Evolutionary conservation across 2,113 vertebrate species (phyloP).

Genomic region (Misgurnus anguillicaudatus): DNA sequence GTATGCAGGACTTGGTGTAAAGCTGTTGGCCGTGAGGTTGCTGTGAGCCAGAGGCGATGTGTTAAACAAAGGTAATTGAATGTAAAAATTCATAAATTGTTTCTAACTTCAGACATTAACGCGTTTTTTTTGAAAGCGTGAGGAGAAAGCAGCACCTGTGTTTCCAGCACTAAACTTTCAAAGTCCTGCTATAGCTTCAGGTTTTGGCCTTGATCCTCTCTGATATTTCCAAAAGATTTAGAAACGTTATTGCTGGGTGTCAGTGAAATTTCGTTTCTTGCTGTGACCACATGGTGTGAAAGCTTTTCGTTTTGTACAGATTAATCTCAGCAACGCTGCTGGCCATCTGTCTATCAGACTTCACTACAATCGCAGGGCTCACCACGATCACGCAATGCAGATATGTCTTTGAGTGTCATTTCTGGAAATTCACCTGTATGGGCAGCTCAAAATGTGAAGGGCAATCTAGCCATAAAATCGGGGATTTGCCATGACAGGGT

Average conservation of each 20-base stretch:
- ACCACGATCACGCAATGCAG: neutral
- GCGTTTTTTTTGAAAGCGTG: slow-evolving; percentile 50
- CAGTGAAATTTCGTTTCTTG: slow-evolving; percentile 31
- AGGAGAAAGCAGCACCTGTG: neutral
- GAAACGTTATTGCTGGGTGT: slow-evolving; percentile 43
- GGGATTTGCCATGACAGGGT: slow-evolving; percentile 8
- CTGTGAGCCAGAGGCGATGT: slow-evolving; percentile 42
- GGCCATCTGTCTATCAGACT: slow-evolving; percentile 46
- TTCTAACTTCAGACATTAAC: slow-evolving; percentile 60
- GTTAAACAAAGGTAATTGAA: slow-evolving; percentile 71
- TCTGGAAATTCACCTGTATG: neutral
- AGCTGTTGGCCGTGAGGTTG: slow-evolving; percentile 25
- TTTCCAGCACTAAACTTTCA: neutral
- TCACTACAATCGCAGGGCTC: slow-evolving; percentile 11
- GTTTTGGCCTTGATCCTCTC: neutral
- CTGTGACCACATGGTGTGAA: slow-evolving; percentile 37
- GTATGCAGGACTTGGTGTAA: slow-evolving; percentile 47
- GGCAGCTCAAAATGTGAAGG: no score
- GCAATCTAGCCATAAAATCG: slow-evolving; percentile 23
- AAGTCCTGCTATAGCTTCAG: slow-evolving; percentile 30
- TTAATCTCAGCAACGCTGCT: slow-evolving; percentile 47
- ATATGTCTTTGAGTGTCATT: slow-evolving; percentile 2
- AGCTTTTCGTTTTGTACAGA: slow-evolving; percentile 40
- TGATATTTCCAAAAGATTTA: slow-evolving; percentile 24
- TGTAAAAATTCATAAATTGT: slow-evolving; percentile 60